These are phyloP conservation scores for Marasmarcha lunaedactyla DNA, from an alignment of 2,888 invertebrate genomes.

Conservation along the genomic window DNA sequence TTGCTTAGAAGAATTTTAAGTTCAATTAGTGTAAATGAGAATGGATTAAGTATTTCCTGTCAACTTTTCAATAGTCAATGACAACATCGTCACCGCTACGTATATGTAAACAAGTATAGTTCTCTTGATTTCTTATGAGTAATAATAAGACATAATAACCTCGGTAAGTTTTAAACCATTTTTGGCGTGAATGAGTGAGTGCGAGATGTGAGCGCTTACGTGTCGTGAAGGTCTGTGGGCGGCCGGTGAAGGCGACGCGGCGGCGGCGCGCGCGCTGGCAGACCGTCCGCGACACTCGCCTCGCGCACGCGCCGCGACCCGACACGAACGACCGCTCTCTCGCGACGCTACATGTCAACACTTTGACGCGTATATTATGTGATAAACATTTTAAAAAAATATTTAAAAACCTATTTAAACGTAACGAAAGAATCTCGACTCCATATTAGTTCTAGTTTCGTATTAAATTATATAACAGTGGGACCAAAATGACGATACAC, in stretches of 20 bases:
- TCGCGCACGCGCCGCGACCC: conserved; percentile 45
- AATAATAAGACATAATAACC: conserved; percentile 22
- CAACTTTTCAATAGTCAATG: not conserved
- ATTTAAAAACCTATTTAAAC: conserved; percentile 42
- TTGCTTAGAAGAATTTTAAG: too few species aligned
- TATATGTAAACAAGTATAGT: not conserved
- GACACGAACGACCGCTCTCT: conserved; percentile 67
- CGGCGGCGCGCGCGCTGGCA: conserved; percentile 28
- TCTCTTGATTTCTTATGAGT: not conserved
- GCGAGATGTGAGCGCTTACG: conserved; percentile 62
- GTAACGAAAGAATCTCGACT: conserved; percentile 43
- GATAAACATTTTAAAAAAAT: conserved; percentile 27
- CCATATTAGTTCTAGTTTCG: conserved; percentile 26
- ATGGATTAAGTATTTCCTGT: too few species aligned
- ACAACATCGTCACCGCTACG: not conserved
- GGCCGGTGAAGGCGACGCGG: conserved; percentile 36
- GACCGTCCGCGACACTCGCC: conserved; percentile 60
- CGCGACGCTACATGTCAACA: conserved; percentile 49
- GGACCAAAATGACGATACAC: conserved; percentile 61
- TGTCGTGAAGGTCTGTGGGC: conserved; percentile 59
- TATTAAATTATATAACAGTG: conserved; percentile 22
- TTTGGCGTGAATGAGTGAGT: conserved; percentile 55
- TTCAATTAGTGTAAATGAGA: too few species aligned
- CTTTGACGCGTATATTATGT: conserved; percentile 47
- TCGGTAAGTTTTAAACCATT: conserved; percentile 43